A percentile compares a stretch with the other conserved stretches of the same genome.
Conservation (phyloP, 2,113 vertebrate genomes). For the Tyto alba region DNA sequence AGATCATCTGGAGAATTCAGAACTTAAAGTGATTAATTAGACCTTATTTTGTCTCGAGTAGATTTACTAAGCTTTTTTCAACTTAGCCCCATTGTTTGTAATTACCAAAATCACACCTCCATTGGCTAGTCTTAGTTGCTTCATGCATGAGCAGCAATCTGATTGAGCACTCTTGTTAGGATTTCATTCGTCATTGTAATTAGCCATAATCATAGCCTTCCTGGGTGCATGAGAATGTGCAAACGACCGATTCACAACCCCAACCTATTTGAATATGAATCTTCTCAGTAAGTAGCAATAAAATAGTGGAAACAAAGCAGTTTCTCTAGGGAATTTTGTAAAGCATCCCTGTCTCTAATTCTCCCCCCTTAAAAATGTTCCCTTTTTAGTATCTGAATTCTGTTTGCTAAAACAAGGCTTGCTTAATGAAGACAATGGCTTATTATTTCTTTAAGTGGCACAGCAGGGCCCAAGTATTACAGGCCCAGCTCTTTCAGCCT, state of each 20-base stretch:
- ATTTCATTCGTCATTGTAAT: constrained; percentile 86
- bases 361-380: constrained; percentile 57
- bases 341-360: constrained; percentile 60
- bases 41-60: constrained; percentile 73
- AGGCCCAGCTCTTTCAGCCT: constrained; percentile 75
- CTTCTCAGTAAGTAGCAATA: constrained; percentile 75
- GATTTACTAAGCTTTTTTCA: constrained; percentile 75
- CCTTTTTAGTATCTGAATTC: constrained; percentile 70
- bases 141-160: constrained; percentile 82
- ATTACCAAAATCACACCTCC: constrained; percentile 77
- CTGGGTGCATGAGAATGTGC: constrained; percentile 84
- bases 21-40: constrained; percentile 81
- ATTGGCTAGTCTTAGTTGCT: constrained; percentile 63
- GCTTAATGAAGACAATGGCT: constrained; percentile 87
- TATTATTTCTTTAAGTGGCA: constrained; percentile 86
- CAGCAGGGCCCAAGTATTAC: constrained; percentile 74
- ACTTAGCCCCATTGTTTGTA: constrained; percentile 75
- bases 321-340: constrained; percentile 83
- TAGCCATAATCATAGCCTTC: constrained; percentile 85
- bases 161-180: constrained; percentile 83
- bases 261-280: constrained; percentile 89
- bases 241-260: constrained; percentile 80
- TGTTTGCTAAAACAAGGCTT: constrained; percentile 84
- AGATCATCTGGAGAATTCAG: constrained; percentile 73
- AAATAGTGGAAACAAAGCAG: constrained; percentile 77